These are phyloP conservation scores for Diacarnus erythraeanus DNA, from an alignment of 37 sponge, comb jelly and placozoan genomes.

Conservation along the genomic window DNA sequence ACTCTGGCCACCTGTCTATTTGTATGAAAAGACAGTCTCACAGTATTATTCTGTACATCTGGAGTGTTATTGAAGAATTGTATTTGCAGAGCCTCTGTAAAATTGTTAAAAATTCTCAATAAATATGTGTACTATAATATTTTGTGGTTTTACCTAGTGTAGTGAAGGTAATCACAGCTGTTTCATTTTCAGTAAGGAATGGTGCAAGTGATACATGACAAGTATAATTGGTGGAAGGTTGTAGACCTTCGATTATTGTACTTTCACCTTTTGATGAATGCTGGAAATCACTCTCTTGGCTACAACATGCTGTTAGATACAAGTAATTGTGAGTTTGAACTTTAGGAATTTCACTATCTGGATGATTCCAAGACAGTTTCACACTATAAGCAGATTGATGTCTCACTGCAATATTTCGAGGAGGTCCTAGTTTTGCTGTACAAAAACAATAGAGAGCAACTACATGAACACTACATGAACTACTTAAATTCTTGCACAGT, in stretches of 20 bases:
- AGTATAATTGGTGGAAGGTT: not conserved
- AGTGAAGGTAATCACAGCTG: not conserved
- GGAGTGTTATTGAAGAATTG: slow-evolving; percentile 4
- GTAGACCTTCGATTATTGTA: not conserved
- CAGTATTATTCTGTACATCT: not conserved
- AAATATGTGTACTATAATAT: not conserved
- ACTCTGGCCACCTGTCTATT: not conserved
- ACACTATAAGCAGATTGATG: not conserved
- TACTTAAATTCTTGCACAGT: too few relatives aligned
- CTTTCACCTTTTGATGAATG: not conserved
- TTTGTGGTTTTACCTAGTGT: slow-evolving; percentile 6
- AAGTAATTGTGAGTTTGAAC: not conserved
- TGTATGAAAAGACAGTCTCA: not conserved
- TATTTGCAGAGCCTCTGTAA: not conserved
- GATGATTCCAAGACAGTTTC: not conserved
- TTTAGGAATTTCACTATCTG: not conserved
- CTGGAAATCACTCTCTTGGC: not conserved
- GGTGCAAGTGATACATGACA: not conserved
- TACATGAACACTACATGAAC: too few relatives aligned
- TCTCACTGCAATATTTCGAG: not conserved
- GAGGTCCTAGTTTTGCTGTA: not conserved
- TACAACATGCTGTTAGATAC: not conserved
- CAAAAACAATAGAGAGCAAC: too few relatives aligned
- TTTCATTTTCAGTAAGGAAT: not conserved
- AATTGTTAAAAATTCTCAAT: not conserved